phyloP scores from a whole-genome alignment of 2,797 vertebrate genomes.

The Myotis vivesi region DNA sequence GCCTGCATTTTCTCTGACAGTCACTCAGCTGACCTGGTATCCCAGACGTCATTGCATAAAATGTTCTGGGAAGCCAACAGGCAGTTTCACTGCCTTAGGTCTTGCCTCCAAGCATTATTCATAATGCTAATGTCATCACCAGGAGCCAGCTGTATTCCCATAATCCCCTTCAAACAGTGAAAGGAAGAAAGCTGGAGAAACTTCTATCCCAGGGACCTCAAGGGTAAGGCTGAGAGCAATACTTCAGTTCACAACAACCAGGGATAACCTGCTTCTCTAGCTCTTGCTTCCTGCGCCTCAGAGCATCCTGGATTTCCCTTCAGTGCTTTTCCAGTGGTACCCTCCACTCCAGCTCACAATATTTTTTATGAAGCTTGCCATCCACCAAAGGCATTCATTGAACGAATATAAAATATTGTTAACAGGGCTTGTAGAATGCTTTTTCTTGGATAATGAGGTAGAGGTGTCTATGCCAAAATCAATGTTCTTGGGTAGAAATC shows the following conservation, averaged over 20 bases:
- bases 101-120: conserved; percentile 55
- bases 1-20: not conserved
- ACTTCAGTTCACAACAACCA: not conserved
- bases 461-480: conserved; percentile 10
- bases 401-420: not conserved
- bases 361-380: not conserved
- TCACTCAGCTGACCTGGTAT: conserved; percentile 65
- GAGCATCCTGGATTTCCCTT: not conserved
- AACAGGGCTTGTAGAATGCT: not conserved
- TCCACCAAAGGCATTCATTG: not conserved
- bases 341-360: not conserved
- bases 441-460: not conserved
- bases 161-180: conserved; percentile 6
- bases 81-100: conserved; percentile 49
- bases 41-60: conserved; percentile 58
- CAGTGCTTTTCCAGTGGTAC: not conserved
- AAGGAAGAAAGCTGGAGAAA: conserved; percentile 3
- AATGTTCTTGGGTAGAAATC: not conserved
- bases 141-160: conserved; percentile 9
- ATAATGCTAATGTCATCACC: conserved; percentile 52
- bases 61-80: conserved; percentile 70
- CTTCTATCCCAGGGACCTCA: not conserved
- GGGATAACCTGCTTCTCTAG: not conserved
- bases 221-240: not conserved
- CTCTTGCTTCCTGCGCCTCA: not conserved